Evolutionary conservation across 2,888 invertebrate species (phyloP), one percentile per base, ranked within the genome.

Genomic region (Isotomurus palustris): DNA sequence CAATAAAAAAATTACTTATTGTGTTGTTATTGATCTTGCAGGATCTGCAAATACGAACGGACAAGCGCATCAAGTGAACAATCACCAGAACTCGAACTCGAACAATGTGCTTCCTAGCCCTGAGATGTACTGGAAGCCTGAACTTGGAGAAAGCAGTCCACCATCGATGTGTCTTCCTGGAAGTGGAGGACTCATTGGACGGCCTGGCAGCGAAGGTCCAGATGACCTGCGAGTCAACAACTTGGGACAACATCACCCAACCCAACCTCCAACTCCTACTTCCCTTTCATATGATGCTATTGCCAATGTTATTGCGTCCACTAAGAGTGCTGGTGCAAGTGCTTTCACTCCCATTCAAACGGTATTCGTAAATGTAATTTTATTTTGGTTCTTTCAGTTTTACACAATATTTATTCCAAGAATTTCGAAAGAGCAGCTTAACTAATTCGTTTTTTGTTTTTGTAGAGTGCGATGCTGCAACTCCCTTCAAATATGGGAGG

Each of bases 261-360:
- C 55, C 19, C 64, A 63, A 32, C 53, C 63, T 35, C 50, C 65
- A 40, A 63, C 70, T 53, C 67, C 69, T 38, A 64, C 67, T 17
- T 67, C 64, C 48, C 68, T 66, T 17, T 49, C 49, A 17, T 70
- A 70, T 44, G 70, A 70, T 57, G 67, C 68, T 43, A 52, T 70
- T 44, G 68, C 67, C 19, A 70, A 69, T 60, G 67, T 60, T n/a
- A 62, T 68, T 56, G 67, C 67, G 24, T 66, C 66, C n/a, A 55
- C 59, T 38, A 70, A 69, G 61, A 59, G 58, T 59, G 64, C 60
- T 38, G 68, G 67, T 44, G 78, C 78, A 29, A 70, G 70, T 65
- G 94, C 95, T 67, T 95, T 95, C 77, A 94, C 94, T 62, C 94
- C 94, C 38, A 92, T 94, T 75, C 93, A 75, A 66, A 72, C 73